Percentiles rank a stretch among this genome's conserved stretches.
Conservation (phyloP, 2,113 vertebrate genomes). For the Excalfactoria chinensis region DNA sequence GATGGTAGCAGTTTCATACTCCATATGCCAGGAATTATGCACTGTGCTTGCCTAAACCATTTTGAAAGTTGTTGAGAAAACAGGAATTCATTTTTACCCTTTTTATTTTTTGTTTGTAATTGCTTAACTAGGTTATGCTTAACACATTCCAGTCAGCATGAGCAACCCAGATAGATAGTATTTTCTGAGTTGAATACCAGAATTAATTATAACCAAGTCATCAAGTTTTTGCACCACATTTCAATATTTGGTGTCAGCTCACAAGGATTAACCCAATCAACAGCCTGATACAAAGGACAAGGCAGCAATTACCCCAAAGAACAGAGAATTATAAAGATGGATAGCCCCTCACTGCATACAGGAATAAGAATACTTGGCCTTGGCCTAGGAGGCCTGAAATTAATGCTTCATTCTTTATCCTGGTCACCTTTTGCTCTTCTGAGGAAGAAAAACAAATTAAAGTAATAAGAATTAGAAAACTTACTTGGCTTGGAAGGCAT, state of each 20-base stretch:
- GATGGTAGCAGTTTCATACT: background rate
- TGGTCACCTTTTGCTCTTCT: slow-evolving; percentile 76
- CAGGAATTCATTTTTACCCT: background rate
- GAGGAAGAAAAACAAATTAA: slow-evolving; percentile 78
- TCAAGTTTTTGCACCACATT: slow-evolving; percentile 17
- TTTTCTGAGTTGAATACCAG: background rate
- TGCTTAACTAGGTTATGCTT: background rate
- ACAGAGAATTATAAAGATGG: slow-evolving; percentile 78
- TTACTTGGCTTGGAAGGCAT: slow-evolving; percentile 99
- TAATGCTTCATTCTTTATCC: slow-evolving; percentile 77
- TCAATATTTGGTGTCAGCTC: slow-evolving; percentile 52
- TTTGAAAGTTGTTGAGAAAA: background rate
- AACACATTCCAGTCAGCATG: background rate
- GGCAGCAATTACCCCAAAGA: slow-evolving; percentile 78
- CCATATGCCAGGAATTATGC: background rate
- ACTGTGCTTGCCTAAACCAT: background rate
- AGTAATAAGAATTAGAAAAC: slow-evolving; percentile 80
- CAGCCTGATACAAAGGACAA: slow-evolving; percentile 74
- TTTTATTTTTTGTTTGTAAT: background rate
- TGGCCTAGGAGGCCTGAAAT: slow-evolving; percentile 74
- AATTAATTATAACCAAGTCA: background rate
- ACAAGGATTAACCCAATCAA: slow-evolving; percentile 61
- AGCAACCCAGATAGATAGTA: background rate
- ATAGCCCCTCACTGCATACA: slow-evolving; percentile 60
- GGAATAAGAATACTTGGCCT: slow-evolving; percentile 69